These are phyloP conservation scores for Junco hyemalis DNA, from an alignment of 2,113 vertebrate genomes.

Conservation along the genomic window DNA sequence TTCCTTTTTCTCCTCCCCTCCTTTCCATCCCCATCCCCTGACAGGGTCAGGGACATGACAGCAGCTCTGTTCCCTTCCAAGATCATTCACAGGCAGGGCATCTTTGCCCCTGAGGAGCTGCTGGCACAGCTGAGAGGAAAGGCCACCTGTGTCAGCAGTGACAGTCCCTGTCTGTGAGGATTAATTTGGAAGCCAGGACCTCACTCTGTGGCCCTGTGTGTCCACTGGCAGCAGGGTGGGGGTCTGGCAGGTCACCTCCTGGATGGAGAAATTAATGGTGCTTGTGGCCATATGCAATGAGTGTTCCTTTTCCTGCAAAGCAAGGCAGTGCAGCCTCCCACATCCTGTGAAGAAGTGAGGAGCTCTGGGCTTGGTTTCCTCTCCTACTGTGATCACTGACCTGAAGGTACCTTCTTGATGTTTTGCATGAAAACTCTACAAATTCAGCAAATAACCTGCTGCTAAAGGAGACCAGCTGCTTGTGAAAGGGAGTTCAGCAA, in stretches of 20 bases:
- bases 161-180: neutral
- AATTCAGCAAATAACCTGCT: neutral
- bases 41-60: neutral
- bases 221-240: fast-evolving
- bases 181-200: neutral
- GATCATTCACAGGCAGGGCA: fast-evolving
- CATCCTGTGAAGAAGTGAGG: neutral
- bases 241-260: neutral
- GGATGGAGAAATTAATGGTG: neutral
- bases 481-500: neutral
- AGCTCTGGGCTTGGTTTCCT: neutral
- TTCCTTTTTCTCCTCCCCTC: neutral
- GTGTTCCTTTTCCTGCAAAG: neutral
- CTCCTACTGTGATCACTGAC: neutral
- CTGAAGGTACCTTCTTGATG: neutral
- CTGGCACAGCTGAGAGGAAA: neutral
- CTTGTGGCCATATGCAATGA: neutral
- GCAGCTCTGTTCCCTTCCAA: neutral
- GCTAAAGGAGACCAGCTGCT: neutral
- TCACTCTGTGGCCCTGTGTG: neutral
- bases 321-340: neutral
- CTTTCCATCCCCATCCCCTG: neutral
- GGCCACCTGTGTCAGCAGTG: neutral
- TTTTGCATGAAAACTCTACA: neutral
- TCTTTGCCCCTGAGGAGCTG: neutral